phyloP scores from a whole-genome alignment of 2,888 invertebrate species.

The Pyrochroa serraticornis region DNA sequence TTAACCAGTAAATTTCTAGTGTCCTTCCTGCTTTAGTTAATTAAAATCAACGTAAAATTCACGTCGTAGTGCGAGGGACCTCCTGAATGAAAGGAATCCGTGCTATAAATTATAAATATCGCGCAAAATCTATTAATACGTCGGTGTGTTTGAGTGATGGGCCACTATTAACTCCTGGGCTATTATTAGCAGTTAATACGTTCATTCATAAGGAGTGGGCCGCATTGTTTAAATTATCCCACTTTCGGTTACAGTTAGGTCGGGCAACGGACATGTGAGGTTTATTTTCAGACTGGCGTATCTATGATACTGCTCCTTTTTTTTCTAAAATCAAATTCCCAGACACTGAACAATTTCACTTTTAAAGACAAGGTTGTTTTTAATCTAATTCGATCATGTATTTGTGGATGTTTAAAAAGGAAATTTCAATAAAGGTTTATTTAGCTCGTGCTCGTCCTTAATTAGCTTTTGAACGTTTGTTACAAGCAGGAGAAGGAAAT shows the following conservation, averaged over 20 bases:
- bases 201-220: constrained; percentile 19
- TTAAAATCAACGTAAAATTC: no score
- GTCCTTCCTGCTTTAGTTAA: no score
- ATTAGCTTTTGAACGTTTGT: no score
- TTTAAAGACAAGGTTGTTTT: neutral
- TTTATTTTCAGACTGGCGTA: constrained; percentile 7
- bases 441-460: no score
- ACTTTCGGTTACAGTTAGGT: constrained; percentile 6
- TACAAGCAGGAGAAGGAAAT: no score
- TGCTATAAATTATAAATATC: constrained; percentile 6
- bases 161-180: constrained; percentile 17
- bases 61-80: no score
- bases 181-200: constrained; percentile 17
- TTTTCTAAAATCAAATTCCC: constrained; percentile 1
- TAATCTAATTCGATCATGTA: no score
- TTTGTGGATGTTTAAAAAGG: neutral
- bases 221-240: constrained; percentile 3
- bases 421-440: neutral
- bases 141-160: constrained; percentile 5
- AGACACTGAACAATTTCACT: neutral
- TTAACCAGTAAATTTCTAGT: no score
- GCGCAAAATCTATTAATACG: constrained; percentile 1
- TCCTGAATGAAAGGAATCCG: no score
- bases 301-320: neutral
- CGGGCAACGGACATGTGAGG: constrained; percentile 3